phyloP scores from a whole-genome alignment of 2,888 invertebrate genomes.

The Marronus borbonicus region DNA sequence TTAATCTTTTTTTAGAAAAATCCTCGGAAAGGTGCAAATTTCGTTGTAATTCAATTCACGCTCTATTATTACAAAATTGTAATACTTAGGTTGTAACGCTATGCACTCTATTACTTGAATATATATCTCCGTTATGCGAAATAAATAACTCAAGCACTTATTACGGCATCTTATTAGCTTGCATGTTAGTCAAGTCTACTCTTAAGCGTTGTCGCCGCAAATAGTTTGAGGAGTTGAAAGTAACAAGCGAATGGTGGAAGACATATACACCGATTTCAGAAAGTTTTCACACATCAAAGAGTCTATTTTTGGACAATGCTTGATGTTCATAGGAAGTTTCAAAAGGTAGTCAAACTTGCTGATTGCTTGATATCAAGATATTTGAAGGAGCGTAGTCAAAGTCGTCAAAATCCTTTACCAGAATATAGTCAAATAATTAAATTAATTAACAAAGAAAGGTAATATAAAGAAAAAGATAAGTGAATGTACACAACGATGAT shows the following conservation, averaged over 20 bases:
- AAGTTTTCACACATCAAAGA: too few relatives aligned
- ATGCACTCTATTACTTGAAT: constrained; percentile 27
- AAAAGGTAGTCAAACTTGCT: too few relatives aligned
- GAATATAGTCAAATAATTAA: too few relatives aligned
- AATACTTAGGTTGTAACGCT: constrained; percentile 23
- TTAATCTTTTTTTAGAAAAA: not conserved
- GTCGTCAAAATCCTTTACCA: too few relatives aligned
- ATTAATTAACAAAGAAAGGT: too few relatives aligned
- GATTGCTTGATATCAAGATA: too few relatives aligned
- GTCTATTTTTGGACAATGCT: too few relatives aligned
- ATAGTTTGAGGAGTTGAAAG: constrained; percentile 32
- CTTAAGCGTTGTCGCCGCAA: constrained; percentile 42
- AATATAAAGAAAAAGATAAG: too few relatives aligned
- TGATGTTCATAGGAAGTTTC: too few relatives aligned
- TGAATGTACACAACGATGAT: too few relatives aligned
- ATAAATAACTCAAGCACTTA: constrained; percentile 31
- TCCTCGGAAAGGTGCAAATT: constrained; percentile 1
- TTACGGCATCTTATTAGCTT: constrained; percentile 42
- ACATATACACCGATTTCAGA: not conserved
- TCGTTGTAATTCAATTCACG: constrained; percentile 8
- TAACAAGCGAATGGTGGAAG: constrained; percentile 1
- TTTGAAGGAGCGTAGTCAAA: too few relatives aligned
- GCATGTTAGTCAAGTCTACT: constrained; percentile 40
- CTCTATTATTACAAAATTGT: constrained; percentile 25
- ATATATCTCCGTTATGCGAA: constrained; percentile 36